Evolutionary conservation across 53 echinoderm and acorn worm genomes (phyloP).

Genomic region (Henricia sp.): DNA sequence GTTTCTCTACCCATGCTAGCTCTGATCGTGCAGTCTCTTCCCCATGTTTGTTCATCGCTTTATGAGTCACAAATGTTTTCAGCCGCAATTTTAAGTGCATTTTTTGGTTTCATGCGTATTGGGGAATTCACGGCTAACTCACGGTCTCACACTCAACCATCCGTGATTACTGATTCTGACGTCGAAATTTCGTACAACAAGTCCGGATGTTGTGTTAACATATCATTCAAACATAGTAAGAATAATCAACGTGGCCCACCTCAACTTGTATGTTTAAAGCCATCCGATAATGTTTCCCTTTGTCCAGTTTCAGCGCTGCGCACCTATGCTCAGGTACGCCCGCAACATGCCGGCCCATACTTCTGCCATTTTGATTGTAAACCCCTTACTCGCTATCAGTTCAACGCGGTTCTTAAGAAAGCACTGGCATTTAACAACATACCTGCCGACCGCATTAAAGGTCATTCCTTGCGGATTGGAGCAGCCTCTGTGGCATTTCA

Average conservation of each 20-base stretch:
- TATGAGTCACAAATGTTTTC: neutral
- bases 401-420: too few relatives aligned
- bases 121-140: neutral
- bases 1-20: slow-evolving; percentile 1
- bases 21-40: neutral
- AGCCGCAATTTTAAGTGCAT: neutral
- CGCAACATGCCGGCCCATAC: too few relatives aligned
- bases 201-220: neutral
- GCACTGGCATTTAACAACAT: too few relatives aligned
- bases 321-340: too few relatives aligned
- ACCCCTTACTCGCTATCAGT: too few relatives aligned
- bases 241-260: slow-evolving; percentile 9
- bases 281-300: too few relatives aligned
- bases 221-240: neutral
- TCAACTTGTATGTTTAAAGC: neutral
- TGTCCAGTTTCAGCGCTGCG: neutral
- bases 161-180: neutral
- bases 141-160: neutral
- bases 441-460: too few relatives aligned
- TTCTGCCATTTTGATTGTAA: too few relatives aligned
- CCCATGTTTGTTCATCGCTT: neutral
- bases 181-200: neutral
- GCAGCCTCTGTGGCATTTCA: too few relatives aligned
- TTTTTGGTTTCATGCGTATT: neutral
- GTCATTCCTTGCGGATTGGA: too few relatives aligned